Evolutionary conservation across 1,140 invertebrate species (phyloP), one percentile per base, ranked within the genome.

Genomic region (Drosophila takahashii): DNA sequence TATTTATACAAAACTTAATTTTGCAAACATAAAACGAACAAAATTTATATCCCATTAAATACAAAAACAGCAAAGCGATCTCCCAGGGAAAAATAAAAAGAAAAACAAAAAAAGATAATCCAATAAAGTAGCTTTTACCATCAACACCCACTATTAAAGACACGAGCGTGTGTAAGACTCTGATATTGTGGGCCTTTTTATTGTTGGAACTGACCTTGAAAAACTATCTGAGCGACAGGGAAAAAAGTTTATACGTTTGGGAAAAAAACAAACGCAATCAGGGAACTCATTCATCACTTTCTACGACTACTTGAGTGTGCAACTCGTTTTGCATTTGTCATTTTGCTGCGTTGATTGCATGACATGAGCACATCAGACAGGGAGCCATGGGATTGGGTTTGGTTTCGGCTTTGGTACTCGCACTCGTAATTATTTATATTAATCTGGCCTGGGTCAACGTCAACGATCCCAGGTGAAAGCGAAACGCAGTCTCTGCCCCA

Each of bases 301-400:
- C 72, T 60, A 57, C 72, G 61, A 39, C 75, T 27, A 45, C 65
- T 39, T n/a, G 64, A 69, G 65, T 48, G 34, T 66, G 67, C 81
- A 79, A 85, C 81, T 53, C 78, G 83, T 89, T 87, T 89, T 50
- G 65, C 80, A 89, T 87, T 87, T 87, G 83, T 89, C 84, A 86
- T 72, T 83, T 61, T 37, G 69, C 51, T 52, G 61, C 79, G 70
- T 71, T 87, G 83, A 87, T 87, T 87, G 83, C 83, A 79, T 87
- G 83, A 90, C 83, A 73, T 65, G 84, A 67, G 64, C 84, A 76
- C 79, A 87, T 87, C 84, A 87, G 70, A 48, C 74, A 60, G 37
- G 34, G n/a, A 41, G 22, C 70, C 22, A 51, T 60, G 60, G 26
- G 29, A 16, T 45, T 44, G 34, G 29, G 57, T 0, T 47, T 58